Base-by-base conservation (phyloP, 2,888 invertebrate genomes). In the Clitarchus hookeri region DNA sequence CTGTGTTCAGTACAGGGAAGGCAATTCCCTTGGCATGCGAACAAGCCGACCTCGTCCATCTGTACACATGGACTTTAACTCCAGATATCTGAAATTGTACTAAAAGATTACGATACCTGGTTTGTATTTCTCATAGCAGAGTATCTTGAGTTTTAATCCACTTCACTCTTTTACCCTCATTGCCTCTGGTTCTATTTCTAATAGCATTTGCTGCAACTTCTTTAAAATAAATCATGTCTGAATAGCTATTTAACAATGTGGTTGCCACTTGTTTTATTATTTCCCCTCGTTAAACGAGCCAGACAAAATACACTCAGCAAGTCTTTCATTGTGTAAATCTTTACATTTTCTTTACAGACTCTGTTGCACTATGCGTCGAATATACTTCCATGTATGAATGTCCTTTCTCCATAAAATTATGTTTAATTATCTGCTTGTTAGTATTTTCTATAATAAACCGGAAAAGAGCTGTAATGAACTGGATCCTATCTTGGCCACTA, bases 381-480 rank as follows among this genome's bases (percentile, higher is more conserved):
- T n/a, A n/a, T n/a, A n/a, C n/a, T n/a, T n/a, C n/a, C n/a, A 65
- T 65, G 65, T 65, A 65, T 13, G 65, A 65, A 65, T 65, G 19
- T 65, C 65, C 65, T 65, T 65, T 65, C 65, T 65, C 65, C 65
- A 65, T 65, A 65, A 65, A 65, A 65, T 65, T 65, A 16, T 19
- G 65, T 23, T 65, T 16, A 65, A 65, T 23, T 65, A 65, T 65
- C 65, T 65, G 65, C 16, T 12, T 12, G 65, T 65, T 65, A 65
- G 65, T 65, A 65, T 9, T 65, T 65, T 65, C 11, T 65, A 19
- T 16, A 65, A 65, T 16, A 65, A 12, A 65, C 65, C 4, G 65
- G 16, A 65, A 65, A 65, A 65, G 23, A 65, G 65, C 65, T 12
- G 65, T 12, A 16, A 65, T 65, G 65, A 19, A 65, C 65, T 19